Evolutionary conservation across 2,888 invertebrate species (phyloP).

Genomic region (Melinaea menophilus): DNA sequence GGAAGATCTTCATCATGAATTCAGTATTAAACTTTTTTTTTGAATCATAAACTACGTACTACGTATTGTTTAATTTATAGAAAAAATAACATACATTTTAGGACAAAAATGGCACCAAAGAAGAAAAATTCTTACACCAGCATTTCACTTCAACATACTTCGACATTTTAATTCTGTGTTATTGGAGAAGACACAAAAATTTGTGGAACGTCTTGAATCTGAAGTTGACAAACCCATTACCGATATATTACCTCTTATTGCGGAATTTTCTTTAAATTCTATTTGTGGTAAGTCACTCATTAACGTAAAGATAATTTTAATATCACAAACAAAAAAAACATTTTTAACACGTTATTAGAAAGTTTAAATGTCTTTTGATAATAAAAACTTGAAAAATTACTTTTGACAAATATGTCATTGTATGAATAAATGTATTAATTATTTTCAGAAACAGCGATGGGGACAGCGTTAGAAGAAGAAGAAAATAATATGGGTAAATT

Average conservation of each 20-base stretch:
- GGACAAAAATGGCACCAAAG: slow-evolving; percentile 78
- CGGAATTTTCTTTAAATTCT: slow-evolving; percentile 77
- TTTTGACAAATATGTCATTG: too few relatives aligned
- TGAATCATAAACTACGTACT: not conserved
- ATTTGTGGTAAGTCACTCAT: slow-evolving; percentile 79
- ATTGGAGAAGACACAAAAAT: slow-evolving; percentile 54
- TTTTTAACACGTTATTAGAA: too few relatives aligned
- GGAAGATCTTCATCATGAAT: too few relatives aligned
- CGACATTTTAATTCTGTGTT: slow-evolving; percentile 55
- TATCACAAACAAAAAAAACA: slow-evolving; percentile 52
- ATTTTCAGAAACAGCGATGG: slow-evolving; percentile 83
- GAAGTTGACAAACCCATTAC: slow-evolving; percentile 23
- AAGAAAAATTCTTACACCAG: slow-evolving; percentile 80
- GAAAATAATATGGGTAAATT: slow-evolving; percentile 32
- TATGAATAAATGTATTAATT: too few relatives aligned
- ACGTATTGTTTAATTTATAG: not conserved
- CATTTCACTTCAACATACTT: slow-evolving; percentile 81
- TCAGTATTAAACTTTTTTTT: not conserved
- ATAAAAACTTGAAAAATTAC: too few relatives aligned
- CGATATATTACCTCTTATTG: slow-evolving; percentile 76
- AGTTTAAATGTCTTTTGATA: too few relatives aligned
- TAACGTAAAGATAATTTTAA: not conserved
- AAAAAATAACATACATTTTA: slow-evolving; percentile 33
- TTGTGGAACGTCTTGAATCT: slow-evolving; percentile 29
- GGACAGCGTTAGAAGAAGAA: slow-evolving; percentile 76